Conservation (phyloP, 2,113 vertebrate species). For the Blennius ocellaris region DNA sequence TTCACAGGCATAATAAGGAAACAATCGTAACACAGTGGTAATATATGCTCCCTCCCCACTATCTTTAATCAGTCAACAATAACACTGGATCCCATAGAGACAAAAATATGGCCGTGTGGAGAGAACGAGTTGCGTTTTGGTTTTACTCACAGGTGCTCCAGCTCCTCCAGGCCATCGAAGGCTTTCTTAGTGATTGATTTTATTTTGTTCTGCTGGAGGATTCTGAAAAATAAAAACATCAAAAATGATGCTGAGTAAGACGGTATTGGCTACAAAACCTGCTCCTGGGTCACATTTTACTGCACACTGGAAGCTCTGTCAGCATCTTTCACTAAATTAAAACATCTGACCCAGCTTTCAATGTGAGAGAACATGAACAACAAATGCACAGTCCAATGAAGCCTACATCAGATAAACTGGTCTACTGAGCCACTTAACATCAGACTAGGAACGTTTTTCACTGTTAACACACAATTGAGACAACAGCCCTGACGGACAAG, state of each 20-base stretch:
- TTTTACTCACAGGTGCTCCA: slow-evolving; percentile 93
- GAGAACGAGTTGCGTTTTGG: background rate
- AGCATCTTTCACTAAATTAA: background rate
- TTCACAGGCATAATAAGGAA: slow-evolving; percentile 21
- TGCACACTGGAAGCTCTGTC: background rate
- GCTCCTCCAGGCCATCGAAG: slow-evolving; percentile 92
- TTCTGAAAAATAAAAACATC: slow-evolving; percentile 75
- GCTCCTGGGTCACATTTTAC: background rate
- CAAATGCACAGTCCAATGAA: background rate
- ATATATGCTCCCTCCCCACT: slow-evolving; percentile 4
- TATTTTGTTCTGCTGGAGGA: slow-evolving; percentile 94
- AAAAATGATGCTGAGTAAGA: background rate
- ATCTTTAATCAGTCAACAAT: slow-evolving; percentile 17
- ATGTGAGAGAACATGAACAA: background rate
- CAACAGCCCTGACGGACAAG: background rate
- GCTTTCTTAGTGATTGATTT: slow-evolving; percentile 97
- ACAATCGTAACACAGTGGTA: slow-evolving; percentile 7
- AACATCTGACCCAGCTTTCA: background rate
- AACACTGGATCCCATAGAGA: slow-evolving; percentile 13
- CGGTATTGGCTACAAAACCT: background rate
- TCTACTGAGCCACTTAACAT: background rate
- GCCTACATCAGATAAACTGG: background rate
- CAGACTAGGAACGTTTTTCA: no score
- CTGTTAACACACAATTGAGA: background rate
- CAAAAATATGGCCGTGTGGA: background rate